Evolutionary conservation across 1,140 invertebrate genomes (phyloP).

Genomic region (Aphidius ervi): DNA sequence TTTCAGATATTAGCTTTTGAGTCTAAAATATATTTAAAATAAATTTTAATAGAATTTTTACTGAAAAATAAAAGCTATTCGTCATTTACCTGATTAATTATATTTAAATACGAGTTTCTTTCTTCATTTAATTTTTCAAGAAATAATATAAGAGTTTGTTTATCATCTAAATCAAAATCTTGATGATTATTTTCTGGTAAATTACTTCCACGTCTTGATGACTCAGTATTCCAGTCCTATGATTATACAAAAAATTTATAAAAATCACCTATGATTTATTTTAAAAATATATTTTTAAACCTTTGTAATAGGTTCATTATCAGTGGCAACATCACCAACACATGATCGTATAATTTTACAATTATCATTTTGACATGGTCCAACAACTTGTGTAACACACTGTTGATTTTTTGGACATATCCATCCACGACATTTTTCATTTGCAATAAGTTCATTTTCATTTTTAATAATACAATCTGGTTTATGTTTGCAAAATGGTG

Average conservation of each 20-base stretch:
- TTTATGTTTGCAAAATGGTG: constrained; percentile 26
- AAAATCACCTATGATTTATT: too few species aligned
- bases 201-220: background rate
- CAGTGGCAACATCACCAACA: background rate
- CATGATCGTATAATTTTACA: constrained; percentile 33
- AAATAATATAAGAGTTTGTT: background rate
- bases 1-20: background rate
- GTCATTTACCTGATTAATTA: constrained; percentile 9
- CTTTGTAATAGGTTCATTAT: too few species aligned
- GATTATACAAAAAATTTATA: too few species aligned
- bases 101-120: background rate
- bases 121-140: constrained; percentile 12
- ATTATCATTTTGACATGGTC: constrained; percentile 24
- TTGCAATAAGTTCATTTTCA: constrained; percentile 21
- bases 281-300: too few species aligned
- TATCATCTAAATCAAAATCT: too few species aligned
- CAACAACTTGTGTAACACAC: constrained; percentile 25
- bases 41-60: too few species aligned
- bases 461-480: constrained; percentile 32
- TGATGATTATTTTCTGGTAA: background rate
- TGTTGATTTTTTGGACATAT: constrained; percentile 36
- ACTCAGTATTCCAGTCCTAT: background rate
- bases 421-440: constrained; percentile 38
- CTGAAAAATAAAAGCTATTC: background rate
- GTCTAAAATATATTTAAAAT: background rate